Conservation (phyloP, 2,113 vertebrate genomes). For the Cettia cetti region DNA sequence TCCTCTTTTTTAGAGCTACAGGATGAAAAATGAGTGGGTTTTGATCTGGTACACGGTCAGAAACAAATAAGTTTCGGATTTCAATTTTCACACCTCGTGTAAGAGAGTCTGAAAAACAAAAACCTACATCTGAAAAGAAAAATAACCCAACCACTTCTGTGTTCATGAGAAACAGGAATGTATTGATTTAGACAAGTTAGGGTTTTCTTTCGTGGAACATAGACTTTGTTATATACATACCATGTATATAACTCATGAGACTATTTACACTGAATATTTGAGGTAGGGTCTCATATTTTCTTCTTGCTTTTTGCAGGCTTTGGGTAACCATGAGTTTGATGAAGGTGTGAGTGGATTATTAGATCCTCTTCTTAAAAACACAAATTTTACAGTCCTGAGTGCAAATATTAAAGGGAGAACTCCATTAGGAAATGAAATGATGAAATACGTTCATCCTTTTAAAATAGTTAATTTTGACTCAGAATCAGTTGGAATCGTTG, state of each 20-base stretch:
- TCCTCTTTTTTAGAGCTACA: not conserved
- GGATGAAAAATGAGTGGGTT: not conserved
- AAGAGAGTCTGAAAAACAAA: not conserved
- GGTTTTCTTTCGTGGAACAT: not conserved
- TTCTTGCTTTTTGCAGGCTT: slow-evolving; percentile 74
- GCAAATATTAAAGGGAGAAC: slow-evolving; percentile 81
- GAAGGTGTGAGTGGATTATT: slow-evolving; percentile 85
- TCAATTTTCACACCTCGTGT: not conserved
- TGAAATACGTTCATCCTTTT: slow-evolving; percentile 71
- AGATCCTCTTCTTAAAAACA: slow-evolving; percentile 80
- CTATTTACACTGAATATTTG: not conserved
- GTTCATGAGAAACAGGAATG: not conserved
- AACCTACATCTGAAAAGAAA: not conserved
- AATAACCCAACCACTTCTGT: not conserved
- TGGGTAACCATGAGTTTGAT: slow-evolving; percentile 97
- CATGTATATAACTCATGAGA: not conserved
- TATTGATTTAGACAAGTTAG: not conserved
- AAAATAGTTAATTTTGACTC: slow-evolving; percentile 73
- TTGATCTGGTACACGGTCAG: not conserved
- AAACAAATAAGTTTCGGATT: not conserved
- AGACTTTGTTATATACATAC: not conserved
- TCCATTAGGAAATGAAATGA: slow-evolving; percentile 69
- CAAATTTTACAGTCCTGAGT: slow-evolving; percentile 81
- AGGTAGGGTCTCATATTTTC: not conserved
- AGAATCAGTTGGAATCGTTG: slow-evolving; percentile 84